Base-by-base conservation (phyloP, 1,140 invertebrate species). In the Drusus annulatus region DNA sequence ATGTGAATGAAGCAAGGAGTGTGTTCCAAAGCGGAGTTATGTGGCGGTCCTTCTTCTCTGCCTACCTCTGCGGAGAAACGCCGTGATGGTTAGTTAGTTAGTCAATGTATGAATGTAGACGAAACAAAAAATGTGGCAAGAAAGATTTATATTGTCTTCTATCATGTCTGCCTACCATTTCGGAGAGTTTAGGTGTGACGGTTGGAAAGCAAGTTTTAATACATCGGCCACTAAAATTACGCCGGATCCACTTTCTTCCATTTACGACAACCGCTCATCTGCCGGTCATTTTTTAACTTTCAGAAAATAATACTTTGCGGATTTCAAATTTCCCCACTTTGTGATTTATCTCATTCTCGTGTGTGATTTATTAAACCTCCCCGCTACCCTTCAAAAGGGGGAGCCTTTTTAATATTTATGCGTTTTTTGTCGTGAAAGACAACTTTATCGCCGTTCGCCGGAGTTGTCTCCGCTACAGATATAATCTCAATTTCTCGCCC, bases 301-400 rank as follows among this genome's bases (percentile, higher is more conserved):
- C 25, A 4, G 62, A 7, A 51, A 17, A 50, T 19, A 71, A 71
- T 71, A 51, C 15, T 71, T 71, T 51, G 17, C 31, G 68, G 16
- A 71, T 71, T 50, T 71, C 31, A 71, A 50, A 17, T 71, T 50
- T 71, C 19, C 19, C 36, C 19, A 71, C 45, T 71, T 71, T 71
- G 19, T 71, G 31, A 71, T 71, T 71, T 71, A 71, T 71, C 45
- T 51, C 36, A 45, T 71, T 71, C 17, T 71, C 68, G 23, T 23
- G 19, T 71, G 31, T 51, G 68, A 71, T 71, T 71, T 71, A 71
- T 71, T 51, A 71, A 71, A 50, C 68, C 19, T 71, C 23, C 19
- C 50, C 23, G 25, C 25, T 45, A 17, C 36, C 8, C 36, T 10
- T 45, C 10, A 8, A 45, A 51, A 71, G n/a, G 17, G 45, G 15